Percentiles rank a stretch among this genome's conserved stretches.
Conservation (phyloP, 2,797 vertebrate genomes). For the Chelon auratus region DNA sequence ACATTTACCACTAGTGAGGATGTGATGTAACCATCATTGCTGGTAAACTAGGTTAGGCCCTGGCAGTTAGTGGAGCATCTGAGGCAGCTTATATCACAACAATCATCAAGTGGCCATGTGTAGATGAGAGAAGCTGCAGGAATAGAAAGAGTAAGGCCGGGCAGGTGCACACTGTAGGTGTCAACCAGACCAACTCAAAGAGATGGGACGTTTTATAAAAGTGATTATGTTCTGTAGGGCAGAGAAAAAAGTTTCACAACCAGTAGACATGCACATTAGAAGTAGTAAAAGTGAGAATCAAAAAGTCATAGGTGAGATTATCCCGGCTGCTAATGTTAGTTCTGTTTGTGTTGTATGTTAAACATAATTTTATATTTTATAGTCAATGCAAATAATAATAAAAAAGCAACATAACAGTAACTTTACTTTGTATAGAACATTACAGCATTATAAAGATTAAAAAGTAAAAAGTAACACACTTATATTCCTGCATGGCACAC, state of each 20-base stretch:
- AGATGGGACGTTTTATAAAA: constrained; percentile 1
- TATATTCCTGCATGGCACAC: too few relatives aligned
- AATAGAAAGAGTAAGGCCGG: neutral
- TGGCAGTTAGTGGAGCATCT: constrained; percentile 12
- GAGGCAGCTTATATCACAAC: constrained; percentile 42
- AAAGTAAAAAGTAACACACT: too few relatives aligned
- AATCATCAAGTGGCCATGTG: constrained; percentile 26
- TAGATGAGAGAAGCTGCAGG: constrained; percentile 12
- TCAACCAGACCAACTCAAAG: constrained; percentile 1
- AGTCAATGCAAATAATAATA: too few relatives aligned
- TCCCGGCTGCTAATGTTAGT: neutral
- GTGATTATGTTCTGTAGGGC: neutral
- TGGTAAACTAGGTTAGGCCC: constrained; percentile 51
- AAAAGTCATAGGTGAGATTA: neutral
- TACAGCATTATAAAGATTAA: too few relatives aligned
- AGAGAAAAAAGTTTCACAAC: neutral
- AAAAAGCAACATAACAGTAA: too few relatives aligned
- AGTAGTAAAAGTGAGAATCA: neutral
- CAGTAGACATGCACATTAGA: neutral
- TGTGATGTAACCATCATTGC: constrained; percentile 63
- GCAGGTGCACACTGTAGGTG: neutral
- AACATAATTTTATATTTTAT: neutral
- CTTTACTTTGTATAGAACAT: too few relatives aligned
- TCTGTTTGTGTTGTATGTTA: neutral
- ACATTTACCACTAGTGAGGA: constrained; percentile 60